These are phyloP conservation scores for Spodoptera exigua DNA, from an alignment of 2,888 invertebrate genomes.

Conservation along the genomic window DNA sequence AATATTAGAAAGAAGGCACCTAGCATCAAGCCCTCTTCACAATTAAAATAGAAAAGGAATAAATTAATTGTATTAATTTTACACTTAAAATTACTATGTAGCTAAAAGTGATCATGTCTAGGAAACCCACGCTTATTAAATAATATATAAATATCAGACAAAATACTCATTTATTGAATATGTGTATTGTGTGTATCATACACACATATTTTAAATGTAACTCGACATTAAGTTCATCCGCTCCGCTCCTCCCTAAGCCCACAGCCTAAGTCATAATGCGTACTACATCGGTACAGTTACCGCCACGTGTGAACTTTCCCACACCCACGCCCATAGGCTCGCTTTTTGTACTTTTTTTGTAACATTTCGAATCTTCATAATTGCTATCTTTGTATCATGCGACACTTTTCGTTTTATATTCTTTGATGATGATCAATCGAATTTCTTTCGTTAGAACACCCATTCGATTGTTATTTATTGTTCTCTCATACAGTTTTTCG, in stretches of 20 bases:
- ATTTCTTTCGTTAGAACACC: slow-evolving; percentile 9
- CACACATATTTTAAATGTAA: background rate
- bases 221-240: slow-evolving; percentile 40
- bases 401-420: slow-evolving; percentile 60
- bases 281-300: slow-evolving; percentile 75
- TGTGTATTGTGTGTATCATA: too few relatives aligned
- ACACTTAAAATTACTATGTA: too few relatives aligned
- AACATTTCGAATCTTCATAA: slow-evolving; percentile 70
- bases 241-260: slow-evolving; percentile 50
- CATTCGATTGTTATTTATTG: slow-evolving; percentile 8
- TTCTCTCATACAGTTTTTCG: slow-evolving; percentile 14
- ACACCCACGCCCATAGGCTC: slow-evolving; percentile 83
- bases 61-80: too few relatives aligned
- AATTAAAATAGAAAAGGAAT: too few relatives aligned
- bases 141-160: too few relatives aligned
- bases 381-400: slow-evolving; percentile 64
- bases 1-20: too few relatives aligned
- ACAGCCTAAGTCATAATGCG: slow-evolving; percentile 58
- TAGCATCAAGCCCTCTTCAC: too few relatives aligned
- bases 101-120: too few relatives aligned
- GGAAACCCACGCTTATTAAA: too few relatives aligned
- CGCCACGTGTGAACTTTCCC: slow-evolving; percentile 88
- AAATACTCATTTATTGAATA: too few relatives aligned
- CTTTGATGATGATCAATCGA: slow-evolving; percentile 25
- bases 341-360: slow-evolving; percentile 78